Conservation (phyloP, 2,888 invertebrate genomes). For the Leptinotarsa haldemani region DNA sequence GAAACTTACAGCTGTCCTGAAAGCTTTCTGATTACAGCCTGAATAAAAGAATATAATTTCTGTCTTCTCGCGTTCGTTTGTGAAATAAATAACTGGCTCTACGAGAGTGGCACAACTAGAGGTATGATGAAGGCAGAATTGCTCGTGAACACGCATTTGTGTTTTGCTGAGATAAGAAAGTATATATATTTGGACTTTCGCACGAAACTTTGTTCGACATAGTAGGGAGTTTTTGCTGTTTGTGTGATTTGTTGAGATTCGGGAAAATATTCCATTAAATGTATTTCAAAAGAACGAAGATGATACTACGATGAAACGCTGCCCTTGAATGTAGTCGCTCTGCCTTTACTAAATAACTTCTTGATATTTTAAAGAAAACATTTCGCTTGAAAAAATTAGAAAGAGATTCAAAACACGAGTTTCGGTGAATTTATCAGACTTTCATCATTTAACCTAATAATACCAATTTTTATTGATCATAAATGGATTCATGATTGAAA, state of each 20-base stretch:
- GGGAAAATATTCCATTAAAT: no score
- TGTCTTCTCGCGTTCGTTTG: slow-evolving; percentile 3
- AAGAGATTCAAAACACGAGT: no score
- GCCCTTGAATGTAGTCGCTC: no score
- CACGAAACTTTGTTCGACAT: neutral
- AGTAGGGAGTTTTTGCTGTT: neutral
- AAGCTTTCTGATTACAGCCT: slow-evolving; percentile 12
- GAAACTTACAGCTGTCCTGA: slow-evolving; percentile 15
- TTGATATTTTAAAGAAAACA: no score
- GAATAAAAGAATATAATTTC: slow-evolving; percentile 19
- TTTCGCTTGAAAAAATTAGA: no score
- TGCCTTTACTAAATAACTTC: no score
- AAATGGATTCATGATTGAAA: no score
- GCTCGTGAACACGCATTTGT: slow-evolving; percentile 12
- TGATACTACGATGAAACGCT: no score
- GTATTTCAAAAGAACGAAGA: no score
- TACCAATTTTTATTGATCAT: no score
- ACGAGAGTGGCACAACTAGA: slow-evolving; percentile 1
- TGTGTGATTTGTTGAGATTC: neutral
- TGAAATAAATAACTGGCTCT: slow-evolving; percentile 1
- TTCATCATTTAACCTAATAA: no score
- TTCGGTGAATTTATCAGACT: no score
- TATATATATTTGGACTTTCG: neutral
- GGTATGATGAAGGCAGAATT: neutral
- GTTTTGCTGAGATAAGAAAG: neutral